Base-by-base conservation (phyloP, 2,113 vertebrate genomes). In the Nycticryphes semicollaris region DNA sequence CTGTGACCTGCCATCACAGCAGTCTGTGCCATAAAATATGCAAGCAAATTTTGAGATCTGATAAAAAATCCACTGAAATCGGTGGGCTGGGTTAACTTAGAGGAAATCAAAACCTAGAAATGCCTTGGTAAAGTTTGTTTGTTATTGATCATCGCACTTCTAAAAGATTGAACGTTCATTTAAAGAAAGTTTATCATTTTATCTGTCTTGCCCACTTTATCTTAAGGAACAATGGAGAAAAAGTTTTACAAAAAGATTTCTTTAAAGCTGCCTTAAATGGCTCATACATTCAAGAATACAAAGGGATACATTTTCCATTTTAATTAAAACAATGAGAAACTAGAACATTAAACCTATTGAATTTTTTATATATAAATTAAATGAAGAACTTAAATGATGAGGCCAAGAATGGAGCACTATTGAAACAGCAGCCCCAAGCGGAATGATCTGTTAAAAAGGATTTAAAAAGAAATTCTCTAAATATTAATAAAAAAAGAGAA, bases 401-500 rank as follows among this genome's bases (percentile, higher is more conserved):
- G 33, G 12, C 23, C 19, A 56, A 81, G 64, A 89, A 84, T 4
- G 35, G 31, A 81, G 27, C 14, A 45, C 13, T 79, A 28, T 16
- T 90, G 76, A 75, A 95, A 85, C 51, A 88, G 72, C 23, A 84
- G 68, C 79, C 37, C 22, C 43, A 72, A 94, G 78, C 33, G 81
- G n/a, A 92, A 84, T 33, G 7, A 60, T 68, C 68, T 84, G 51
- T 47, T 83, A 78, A 92, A 95, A 74, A 74, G 25, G 30, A 33
- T 81, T 56, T 94, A 33, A 68, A 39, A 64, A 94, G 21, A 87
- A 84, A 74, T 81, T 70, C 7, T 63, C 85, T 96, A 81, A 95
- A 79, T 90, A 90, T 83, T 93, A 95, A 95, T 93, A 91, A 90
- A 93, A 89, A 89, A 80, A 53, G n/a, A 94, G 13, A 86, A 90